Conservation (phyloP, 2,797 vertebrate genomes). For the Acanthopagrus latus region DNA sequence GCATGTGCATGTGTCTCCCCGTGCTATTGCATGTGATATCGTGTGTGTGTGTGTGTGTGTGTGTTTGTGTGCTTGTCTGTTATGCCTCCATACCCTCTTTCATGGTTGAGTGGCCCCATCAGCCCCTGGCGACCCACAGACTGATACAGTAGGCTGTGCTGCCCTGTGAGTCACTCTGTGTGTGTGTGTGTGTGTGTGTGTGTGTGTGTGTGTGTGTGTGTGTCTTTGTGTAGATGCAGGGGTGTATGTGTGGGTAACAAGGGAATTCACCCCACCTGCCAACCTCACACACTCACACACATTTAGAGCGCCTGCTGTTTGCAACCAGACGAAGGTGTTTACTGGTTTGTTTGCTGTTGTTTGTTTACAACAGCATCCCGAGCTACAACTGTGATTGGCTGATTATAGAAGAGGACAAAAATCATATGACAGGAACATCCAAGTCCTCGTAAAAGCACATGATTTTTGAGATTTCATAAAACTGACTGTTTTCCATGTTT, state of each 20-base stretch:
- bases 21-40: slow-evolving; percentile 29
- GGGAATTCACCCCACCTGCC: slow-evolving; percentile 51
- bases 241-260: slow-evolving; percentile 23
- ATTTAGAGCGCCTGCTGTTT: accelerated
- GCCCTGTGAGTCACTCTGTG: slow-evolving; percentile 60
- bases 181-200: slow-evolving; percentile 37
- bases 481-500: too few species aligned
- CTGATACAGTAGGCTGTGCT: slow-evolving; percentile 66
- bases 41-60: slow-evolving; percentile 29
- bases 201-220: slow-evolving; percentile 11
- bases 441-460: too few species aligned
- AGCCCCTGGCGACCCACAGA: slow-evolving; percentile 65
- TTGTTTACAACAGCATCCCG: neutral
- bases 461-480: too few species aligned
- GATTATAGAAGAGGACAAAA: too few species aligned
- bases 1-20: slow-evolving; percentile 37
- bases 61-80: slow-evolving; percentile 43
- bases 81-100: slow-evolving; percentile 62
- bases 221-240: slow-evolving; percentile 5
- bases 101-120: slow-evolving; percentile 64
- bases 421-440: too few species aligned
- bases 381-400: neutral
- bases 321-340: neutral
- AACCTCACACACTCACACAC: slow-evolving; percentile 35
- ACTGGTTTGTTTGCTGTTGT: slow-evolving; percentile 2